A percentile compares a stretch with the other conserved stretches of the same genome.
phyloP scores from a whole-genome alignment of 2,113 vertebrate species.

The Leptobrachium ailaonicum region DNA sequence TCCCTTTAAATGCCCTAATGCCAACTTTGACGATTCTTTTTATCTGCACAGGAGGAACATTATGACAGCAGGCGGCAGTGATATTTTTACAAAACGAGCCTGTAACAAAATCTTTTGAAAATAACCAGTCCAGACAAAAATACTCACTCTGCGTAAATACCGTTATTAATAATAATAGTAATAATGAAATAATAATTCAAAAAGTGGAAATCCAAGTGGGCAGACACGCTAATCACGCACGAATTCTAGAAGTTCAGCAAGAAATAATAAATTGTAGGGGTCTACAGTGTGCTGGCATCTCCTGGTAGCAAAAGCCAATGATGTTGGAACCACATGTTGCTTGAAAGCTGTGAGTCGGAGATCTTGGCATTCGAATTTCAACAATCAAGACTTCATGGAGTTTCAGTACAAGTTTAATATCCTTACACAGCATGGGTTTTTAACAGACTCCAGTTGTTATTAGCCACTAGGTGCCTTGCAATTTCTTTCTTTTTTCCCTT shows the following conservation, averaged over 20 bases:
- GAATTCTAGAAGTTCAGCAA: slow-evolving; percentile 25
- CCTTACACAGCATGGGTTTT: slow-evolving; percentile 37
- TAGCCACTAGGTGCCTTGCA: slow-evolving; percentile 37
- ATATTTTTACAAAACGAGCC: neutral
- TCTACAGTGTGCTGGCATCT: slow-evolving; percentile 19
- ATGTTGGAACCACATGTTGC: slow-evolving; percentile 41
- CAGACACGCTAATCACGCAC: slow-evolving; percentile 21
- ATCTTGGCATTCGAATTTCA: slow-evolving; percentile 45
- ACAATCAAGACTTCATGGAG: slow-evolving; percentile 46
- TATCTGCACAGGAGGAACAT: neutral
- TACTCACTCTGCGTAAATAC: neutral
- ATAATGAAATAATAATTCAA: neutral
- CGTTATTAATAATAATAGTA: neutral
- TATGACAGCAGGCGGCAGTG: neutral
- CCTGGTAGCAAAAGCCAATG: slow-evolving; percentile 21
- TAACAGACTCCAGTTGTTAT: slow-evolving; percentile 42
- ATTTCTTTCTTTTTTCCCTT: neutral
- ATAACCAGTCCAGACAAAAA: neutral
- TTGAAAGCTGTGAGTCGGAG: slow-evolving; percentile 28
- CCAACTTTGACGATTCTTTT: neutral
- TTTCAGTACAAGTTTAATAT: slow-evolving; percentile 47
- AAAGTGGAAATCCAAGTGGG: slow-evolving; percentile 2
- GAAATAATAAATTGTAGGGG: slow-evolving; percentile 16
- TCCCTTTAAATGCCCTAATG: no score
- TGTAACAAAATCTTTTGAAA: neutral